These are phyloP conservation scores for Thera britannica DNA, from an alignment of 2,888 invertebrate genomes.

Conservation along the genomic window DNA sequence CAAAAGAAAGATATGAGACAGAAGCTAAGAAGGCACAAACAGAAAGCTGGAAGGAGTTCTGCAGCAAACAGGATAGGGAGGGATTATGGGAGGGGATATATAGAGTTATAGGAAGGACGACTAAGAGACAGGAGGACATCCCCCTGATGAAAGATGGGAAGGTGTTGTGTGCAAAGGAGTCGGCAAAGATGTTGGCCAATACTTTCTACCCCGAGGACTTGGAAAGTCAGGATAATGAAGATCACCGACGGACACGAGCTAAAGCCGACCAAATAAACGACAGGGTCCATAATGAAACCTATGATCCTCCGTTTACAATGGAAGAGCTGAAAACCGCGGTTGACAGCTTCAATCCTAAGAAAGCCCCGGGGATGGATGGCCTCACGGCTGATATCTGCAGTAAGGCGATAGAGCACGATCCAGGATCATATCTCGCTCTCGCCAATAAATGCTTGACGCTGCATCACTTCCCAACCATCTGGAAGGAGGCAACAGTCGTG, in stretches of 20 bases:
- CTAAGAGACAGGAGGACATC: slow-evolving; percentile 8
- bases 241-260: no score
- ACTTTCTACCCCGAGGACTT: slow-evolving; percentile 30
- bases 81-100: slow-evolving; percentile 22
- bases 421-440: background rate
- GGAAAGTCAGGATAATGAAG: slow-evolving; percentile 3
- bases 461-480: slow-evolving; percentile 6
- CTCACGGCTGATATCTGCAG: slow-evolving; percentile 8
- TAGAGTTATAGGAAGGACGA: slow-evolving; percentile 14
- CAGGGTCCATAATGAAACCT: no score
- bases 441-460: background rate
- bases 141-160: no score
- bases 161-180: background rate
- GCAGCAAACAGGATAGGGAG: no score
- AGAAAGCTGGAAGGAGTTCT: no score
- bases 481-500: slow-evolving; percentile 23
- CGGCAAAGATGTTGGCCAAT: slow-evolving; percentile 12
- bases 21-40: slow-evolving; percentile 1
- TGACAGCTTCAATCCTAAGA: slow-evolving; percentile 34
- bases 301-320: no score
- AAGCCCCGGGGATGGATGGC: slow-evolving; percentile 32
- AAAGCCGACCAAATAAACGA: no score
- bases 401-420: background rate
- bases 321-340: no score
- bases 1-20: background rate